Evolutionary conservation across 2,113 vertebrate genomes (phyloP).

Genomic region (Hypomesus transpacificus): DNA sequence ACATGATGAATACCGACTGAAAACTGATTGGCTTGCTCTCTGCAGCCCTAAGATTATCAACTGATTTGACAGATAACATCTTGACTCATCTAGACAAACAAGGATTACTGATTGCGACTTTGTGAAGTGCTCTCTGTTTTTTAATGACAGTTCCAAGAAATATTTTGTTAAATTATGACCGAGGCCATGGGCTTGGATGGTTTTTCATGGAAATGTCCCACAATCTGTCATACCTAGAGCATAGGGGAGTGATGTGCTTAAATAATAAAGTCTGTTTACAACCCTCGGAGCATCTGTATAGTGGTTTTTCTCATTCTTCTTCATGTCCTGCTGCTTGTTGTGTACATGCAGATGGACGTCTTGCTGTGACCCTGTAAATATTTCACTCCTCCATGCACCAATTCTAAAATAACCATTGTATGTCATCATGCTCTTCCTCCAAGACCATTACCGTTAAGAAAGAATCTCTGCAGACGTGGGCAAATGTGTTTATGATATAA

Average conservation of each 20-base stretch:
- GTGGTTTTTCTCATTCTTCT: slow-evolving; percentile 19
- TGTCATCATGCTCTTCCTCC: neutral
- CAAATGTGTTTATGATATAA: too few relatives aligned
- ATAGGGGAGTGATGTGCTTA: slow-evolving; percentile 15
- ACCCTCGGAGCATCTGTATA: slow-evolving; percentile 13
- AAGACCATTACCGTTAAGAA: too few relatives aligned
- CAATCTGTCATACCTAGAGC: too few relatives aligned
- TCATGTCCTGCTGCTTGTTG: slow-evolving; percentile 22
- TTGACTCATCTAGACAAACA: slow-evolving; percentile 3
- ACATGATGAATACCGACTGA: too few relatives aligned
- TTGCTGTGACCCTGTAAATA: slow-evolving; percentile 22
- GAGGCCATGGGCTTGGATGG: too few relatives aligned
- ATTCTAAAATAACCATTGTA: neutral
- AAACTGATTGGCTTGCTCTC: too few relatives aligned
- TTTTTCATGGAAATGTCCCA: too few relatives aligned
- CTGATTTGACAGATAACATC: slow-evolving; percentile 8
- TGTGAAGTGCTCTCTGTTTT: neutral
- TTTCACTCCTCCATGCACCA: slow-evolving; percentile 16
- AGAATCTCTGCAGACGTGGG: too few relatives aligned
- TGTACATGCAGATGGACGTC: slow-evolving; percentile 3
- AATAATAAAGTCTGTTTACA: slow-evolving; percentile 42
- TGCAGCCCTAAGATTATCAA: neutral
- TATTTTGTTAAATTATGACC: too few relatives aligned
- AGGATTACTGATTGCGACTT: neutral
- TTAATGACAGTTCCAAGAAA: too few relatives aligned